A percentile compares a stretch with the other conserved stretches of the same genome.
Conservation (phyloP, 1,140 invertebrate genomes). For the Batillaria attramentaria region DNA sequence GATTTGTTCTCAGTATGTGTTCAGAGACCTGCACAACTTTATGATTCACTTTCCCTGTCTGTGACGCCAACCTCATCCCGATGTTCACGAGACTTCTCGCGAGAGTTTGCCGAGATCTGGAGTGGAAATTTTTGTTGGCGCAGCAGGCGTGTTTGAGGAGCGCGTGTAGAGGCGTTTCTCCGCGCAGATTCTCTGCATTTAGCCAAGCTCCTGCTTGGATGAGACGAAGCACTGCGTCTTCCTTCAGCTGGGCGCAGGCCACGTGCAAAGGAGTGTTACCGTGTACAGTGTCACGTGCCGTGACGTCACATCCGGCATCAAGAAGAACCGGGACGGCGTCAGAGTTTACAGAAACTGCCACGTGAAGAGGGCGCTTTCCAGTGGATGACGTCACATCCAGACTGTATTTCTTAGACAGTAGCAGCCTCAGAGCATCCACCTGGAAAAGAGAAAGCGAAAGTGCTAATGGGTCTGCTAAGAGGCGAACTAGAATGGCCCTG, state of each 20-base stretch:
- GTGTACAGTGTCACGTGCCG: constrained; percentile 9
- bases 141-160: not conserved
- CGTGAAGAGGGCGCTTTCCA: not conserved
- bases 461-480: not conserved
- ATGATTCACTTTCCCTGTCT: not conserved
- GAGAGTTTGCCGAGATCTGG: constrained; percentile 1
- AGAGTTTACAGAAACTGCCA: not conserved
- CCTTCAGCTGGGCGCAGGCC: not conserved
- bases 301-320: constrained; percentile 22
- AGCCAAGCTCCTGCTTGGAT: not conserved
- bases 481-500: not conserved
- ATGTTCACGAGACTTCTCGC: constrained; percentile 11
- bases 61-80: not conserved
- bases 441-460: not conserved
- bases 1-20: not conserved
- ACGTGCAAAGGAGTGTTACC: constrained; percentile 11
- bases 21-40: not conserved
- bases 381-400: constrained; percentile 5
- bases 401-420: constrained; percentile 11
- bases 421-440: not conserved
- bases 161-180: not conserved
- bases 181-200: not conserved
- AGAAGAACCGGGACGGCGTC: constrained; percentile 7
- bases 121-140: not conserved
- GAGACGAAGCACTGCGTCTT: not conserved